Base-by-base conservation (phyloP, 2,888 invertebrate species). In the Leucania comma region DNA sequence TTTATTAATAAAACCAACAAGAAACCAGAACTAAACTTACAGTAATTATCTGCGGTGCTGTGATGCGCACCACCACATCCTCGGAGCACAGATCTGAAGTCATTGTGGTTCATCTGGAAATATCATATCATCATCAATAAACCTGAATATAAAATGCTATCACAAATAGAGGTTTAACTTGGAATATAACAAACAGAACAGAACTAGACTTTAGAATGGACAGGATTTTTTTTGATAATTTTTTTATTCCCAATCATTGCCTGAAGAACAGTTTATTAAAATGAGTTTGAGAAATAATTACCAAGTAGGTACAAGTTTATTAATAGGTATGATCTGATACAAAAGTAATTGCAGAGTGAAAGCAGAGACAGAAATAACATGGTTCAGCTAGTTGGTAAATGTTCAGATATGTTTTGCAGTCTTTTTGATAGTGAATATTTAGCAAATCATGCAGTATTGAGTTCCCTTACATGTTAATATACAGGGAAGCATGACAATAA, bases 31-130 rank as follows among this genome's bases (percentile, higher is more conserved):
- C 6, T 51, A 24, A 24, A 85, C 87, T 86, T 63, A 89, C 89
- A 54, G 89, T 82, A 70, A 92, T 81, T 59, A 89, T 87, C 70
- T 90, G 92, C 24, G 92, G 89, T 54, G 90, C 77, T 57, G 89
- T 75, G 59, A 93, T 87, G 65, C 86, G 89, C 56, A 92, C 90
- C 64, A 91, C 89, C 61, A 92, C 90, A 88, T 93, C 91, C 61
- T 93, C 93, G 46, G 87, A 77, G 68, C 90, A 88, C 54, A 92
- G 78, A 53, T 92, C 92, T 72, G 90, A 86, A 53, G 89, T 90
- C 93, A 93, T 93, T 70, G 78, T 89, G 61, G 60, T 53, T 80
- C 82, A 87, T 83, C 89, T 88, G 81, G 24, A 83, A 72, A n/a
- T 35, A 57, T 3, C 24, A 38, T 20, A 56, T 5, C 6, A 48